Conservation (phyloP, 2,797 vertebrate genomes). For the Sibirionetta formosa region DNA sequence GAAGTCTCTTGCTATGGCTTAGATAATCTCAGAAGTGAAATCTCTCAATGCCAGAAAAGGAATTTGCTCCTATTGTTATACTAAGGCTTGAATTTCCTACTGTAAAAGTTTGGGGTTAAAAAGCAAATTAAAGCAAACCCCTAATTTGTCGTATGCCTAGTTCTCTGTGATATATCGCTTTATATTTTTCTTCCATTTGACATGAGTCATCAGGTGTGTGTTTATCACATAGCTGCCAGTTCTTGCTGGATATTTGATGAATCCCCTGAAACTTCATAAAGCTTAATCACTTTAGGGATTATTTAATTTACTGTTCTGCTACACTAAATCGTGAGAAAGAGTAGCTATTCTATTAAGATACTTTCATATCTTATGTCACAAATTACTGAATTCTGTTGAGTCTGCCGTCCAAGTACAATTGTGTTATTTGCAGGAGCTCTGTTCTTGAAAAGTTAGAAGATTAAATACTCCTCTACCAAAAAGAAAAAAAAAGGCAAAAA, state of each 20-base stretch:
- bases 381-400: background rate
- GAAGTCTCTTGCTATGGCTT: background rate
- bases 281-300: background rate
- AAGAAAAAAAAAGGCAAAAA: background rate
- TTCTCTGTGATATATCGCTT: background rate
- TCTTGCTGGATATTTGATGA: background rate
- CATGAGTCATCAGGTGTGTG: background rate
- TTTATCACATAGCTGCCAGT: background rate
- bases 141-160: background rate
- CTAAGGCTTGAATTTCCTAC: background rate
- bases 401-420: background rate
- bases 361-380: background rate
- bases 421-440: background rate
- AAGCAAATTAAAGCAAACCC: background rate
- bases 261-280: background rate
- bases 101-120: background rate
- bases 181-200: background rate
- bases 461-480: background rate
- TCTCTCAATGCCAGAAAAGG: background rate
- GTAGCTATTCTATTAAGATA: background rate
- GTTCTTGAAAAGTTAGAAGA: background rate
- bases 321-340: background rate
- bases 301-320: constrained; percentile 1
- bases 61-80: background rate
- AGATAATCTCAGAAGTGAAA: background rate